Percentiles rank a stretch among this genome's conserved stretches.
These are phyloP conservation scores for Aphis gossypii DNA, from an alignment of 1,140 invertebrate species.

Conservation along the genomic window DNA sequence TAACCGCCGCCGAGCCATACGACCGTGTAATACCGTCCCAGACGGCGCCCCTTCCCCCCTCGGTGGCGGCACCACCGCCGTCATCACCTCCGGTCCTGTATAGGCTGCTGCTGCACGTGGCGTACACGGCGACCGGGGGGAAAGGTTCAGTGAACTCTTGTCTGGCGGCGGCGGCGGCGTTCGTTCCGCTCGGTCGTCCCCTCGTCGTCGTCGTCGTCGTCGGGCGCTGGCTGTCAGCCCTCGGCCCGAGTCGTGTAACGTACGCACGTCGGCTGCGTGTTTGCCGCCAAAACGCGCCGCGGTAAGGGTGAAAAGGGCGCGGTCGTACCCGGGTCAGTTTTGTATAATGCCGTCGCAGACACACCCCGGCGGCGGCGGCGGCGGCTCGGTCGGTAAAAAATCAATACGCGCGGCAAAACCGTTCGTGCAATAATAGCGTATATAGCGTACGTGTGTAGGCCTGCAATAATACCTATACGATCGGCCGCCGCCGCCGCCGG, in stretches of 20 bases:
- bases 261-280: not conserved
- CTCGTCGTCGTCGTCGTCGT: not conserved
- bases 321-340: slow-evolving; percentile 50
- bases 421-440: not conserved
- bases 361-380: slow-evolving; percentile 13
- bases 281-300: slow-evolving; percentile 46
- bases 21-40: not conserved
- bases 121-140: slow-evolving; percentile 11
- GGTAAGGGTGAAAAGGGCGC: slow-evolving; percentile 56
- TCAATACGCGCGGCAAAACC: slow-evolving; percentile 42
- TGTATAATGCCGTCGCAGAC: slow-evolving; percentile 7
- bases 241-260: not conserved
- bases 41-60: slow-evolving; percentile 43
- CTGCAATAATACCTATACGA: not conserved
- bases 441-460: no score
- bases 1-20: not conserved
- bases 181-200: slow-evolving; percentile 43
- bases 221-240: not conserved
- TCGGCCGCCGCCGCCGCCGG: not conserved
- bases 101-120: slow-evolving; percentile 17
- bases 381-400: not conserved
- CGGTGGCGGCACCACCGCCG: not conserved
- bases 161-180: slow-evolving; percentile 32
- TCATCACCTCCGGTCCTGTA: not conserved
- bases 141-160: slow-evolving; percentile 51